These are phyloP conservation scores for Galemys pyrenaicus DNA, from an alignment of 2,113 vertebrate species.

Conservation along the genomic window DNA sequence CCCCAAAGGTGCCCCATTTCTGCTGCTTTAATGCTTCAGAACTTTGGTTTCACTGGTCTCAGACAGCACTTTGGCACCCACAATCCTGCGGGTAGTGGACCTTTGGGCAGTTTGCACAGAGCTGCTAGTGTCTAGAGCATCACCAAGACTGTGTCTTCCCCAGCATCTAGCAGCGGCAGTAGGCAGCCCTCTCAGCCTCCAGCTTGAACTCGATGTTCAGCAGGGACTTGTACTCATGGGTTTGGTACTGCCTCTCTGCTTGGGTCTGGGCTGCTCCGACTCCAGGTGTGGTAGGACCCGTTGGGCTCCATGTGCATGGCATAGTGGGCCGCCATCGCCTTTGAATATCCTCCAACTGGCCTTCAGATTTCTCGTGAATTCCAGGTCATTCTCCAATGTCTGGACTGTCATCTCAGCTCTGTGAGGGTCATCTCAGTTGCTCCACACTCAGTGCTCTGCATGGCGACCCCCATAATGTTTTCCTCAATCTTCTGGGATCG, in stretches of 20 bases:
- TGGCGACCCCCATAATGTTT: conserved; percentile 89
- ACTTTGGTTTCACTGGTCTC: conserved; percentile 82
- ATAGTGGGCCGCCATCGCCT: conserved; percentile 88
- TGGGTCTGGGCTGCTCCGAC: conserved; percentile 88
- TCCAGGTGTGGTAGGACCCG: conserved; percentile 84
- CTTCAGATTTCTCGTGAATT: conserved; percentile 91
- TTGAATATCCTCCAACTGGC: conserved; percentile 88
- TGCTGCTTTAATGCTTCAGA: conserved; percentile 60
- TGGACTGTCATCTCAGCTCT: conserved; percentile 89
- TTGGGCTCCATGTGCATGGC: conserved; percentile 90
- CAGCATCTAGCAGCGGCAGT: conserved; percentile 85
- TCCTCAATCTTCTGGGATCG: conserved; percentile 94
- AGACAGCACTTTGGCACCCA: conserved; percentile 82
- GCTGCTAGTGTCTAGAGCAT: conserved; percentile 87
- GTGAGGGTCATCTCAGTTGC: conserved; percentile 85
- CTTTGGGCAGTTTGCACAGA: conserved; percentile 75
- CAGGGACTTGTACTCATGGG: conserved; percentile 91
- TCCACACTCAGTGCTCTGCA: conserved; percentile 91
- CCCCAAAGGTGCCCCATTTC: neutral
- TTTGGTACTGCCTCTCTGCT: conserved; percentile 90
- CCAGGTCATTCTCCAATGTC: conserved; percentile 92
- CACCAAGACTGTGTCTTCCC: conserved; percentile 85
- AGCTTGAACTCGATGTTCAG: conserved; percentile 95
- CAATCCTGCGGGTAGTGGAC: conserved; percentile 70
- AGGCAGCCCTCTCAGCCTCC: conserved; percentile 93